Evolutionary conservation across 2,888 invertebrate species (phyloP).

Genomic region (Chaetoderma sp.): DNA sequence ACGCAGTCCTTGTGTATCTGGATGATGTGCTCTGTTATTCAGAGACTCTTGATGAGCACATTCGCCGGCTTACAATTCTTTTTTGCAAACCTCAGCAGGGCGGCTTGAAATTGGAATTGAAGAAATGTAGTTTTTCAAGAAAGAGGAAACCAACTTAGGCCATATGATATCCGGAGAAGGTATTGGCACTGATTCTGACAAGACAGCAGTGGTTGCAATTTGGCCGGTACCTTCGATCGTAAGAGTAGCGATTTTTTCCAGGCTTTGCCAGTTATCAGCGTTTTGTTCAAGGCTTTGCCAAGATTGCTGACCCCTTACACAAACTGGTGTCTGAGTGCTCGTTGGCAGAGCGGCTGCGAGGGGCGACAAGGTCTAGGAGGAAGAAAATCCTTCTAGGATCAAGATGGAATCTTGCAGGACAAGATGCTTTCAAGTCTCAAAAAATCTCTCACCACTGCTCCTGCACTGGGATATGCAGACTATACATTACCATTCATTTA

Average conservation of each 20-base stretch:
- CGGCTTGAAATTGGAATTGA: constrained; percentile 5
- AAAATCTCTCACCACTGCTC: background rate
- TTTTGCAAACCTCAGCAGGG: background rate
- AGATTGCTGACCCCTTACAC: background rate
- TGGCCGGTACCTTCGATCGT: constrained; percentile 2
- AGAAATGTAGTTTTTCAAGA: background rate
- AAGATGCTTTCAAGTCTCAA: background rate
- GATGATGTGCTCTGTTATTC: background rate
- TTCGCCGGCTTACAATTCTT: background rate
- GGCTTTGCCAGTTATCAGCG: constrained; percentile 1
- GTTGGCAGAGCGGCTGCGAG: too few relatives aligned
- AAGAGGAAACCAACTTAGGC: background rate
- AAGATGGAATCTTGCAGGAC: background rate
- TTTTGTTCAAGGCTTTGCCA: background rate
- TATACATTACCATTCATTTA: background rate
- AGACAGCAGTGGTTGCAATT: background rate
- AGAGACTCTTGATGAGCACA: background rate
- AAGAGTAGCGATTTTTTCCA: background rate
- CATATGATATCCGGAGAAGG: background rate
- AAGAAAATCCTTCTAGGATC: background rate
- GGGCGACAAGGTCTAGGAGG: background rate
- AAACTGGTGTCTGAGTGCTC: background rate
- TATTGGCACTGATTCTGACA: background rate
- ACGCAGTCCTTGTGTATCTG: background rate
- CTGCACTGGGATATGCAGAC: background rate